Conservation (phyloP, 2,888 invertebrate genomes). For the Cheilosia grossa region DNA sequence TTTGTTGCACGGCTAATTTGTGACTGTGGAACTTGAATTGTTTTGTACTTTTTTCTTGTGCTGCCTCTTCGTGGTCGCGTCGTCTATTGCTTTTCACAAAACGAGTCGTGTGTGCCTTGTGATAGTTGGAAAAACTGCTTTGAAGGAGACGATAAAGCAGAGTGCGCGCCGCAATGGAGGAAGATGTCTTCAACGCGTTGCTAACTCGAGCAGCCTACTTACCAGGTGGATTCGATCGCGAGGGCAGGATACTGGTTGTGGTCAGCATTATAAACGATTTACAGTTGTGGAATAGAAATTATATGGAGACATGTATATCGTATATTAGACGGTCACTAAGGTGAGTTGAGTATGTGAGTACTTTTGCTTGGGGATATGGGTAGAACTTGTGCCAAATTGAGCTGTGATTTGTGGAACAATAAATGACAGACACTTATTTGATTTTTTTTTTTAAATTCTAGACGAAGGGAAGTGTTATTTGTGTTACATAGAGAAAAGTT, state of each 20-base stretch:
- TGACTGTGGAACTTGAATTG: too few relatives aligned
- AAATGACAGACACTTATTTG: too few relatives aligned
- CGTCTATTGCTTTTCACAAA: conserved; percentile 32
- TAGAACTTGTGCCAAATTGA: neutral
- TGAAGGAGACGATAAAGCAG: conserved; percentile 23
- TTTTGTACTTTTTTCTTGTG: conserved; percentile 7
- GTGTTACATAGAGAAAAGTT: too few relatives aligned
- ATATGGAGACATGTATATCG: conserved; percentile 81
- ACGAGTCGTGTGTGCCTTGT: conserved; percentile 34
- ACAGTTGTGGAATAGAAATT: conserved; percentile 83
- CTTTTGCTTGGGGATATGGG: neutral
- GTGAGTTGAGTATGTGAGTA: conserved; percentile 78
- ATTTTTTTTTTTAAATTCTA: too few relatives aligned
- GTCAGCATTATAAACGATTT: conserved; percentile 86
- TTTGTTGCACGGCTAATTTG: conserved; percentile 65
- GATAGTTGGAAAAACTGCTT: conserved; percentile 44
- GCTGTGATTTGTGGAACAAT: neutral
- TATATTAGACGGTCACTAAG: conserved; percentile 82
- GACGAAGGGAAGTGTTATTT: too few relatives aligned
- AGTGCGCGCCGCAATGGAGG: conserved; percentile 83
- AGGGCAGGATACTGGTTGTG: conserved; percentile 86
- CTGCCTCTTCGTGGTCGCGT: conserved; percentile 1
- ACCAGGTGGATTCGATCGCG: conserved; percentile 88
- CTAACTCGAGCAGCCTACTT: conserved; percentile 86
- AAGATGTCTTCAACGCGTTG: conserved; percentile 85